A percentile compares a stretch with the other conserved stretches of the same genome.
Conservation (phyloP, 2,797 vertebrate species). For the Esox masquinongy region DNA sequence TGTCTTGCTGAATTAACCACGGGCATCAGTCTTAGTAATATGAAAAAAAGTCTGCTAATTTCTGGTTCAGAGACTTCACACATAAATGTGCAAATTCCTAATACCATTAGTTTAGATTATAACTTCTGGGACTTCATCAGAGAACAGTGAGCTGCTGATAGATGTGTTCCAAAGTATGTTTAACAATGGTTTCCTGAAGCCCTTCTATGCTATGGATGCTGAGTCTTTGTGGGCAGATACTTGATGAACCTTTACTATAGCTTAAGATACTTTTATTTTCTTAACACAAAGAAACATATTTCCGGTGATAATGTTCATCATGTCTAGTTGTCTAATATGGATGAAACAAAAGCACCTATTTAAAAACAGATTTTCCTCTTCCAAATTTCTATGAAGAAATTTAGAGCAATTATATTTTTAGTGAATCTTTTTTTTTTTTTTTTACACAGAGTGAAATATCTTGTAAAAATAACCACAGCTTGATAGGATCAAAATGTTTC, state of each 20-base stretch:
- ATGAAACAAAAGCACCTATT: neutral
- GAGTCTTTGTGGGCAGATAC: neutral
- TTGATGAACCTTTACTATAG: neutral
- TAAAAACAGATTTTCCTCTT: slow-evolving; percentile 1
- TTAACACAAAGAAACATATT: neutral
- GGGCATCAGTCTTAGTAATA: neutral
- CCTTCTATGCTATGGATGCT: neutral
- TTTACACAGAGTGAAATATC: slow-evolving; percentile 8
- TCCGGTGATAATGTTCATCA: neutral
- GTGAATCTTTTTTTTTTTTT: neutral
- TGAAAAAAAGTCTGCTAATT: neutral
- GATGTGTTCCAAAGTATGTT: neutral
- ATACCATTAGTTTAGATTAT: neutral
- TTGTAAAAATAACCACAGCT: neutral
- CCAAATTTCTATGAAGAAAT: neutral
- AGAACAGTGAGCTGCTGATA: neutral
- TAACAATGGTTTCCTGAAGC: neutral
- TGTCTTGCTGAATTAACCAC: neutral
- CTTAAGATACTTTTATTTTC: neutral
- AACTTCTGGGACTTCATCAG: neutral
- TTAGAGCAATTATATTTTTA: neutral
- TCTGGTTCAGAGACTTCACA: neutral
- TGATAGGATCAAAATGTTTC: too few relatives aligned
- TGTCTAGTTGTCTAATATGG: neutral
- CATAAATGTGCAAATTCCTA: neutral